phyloP scores from a whole-genome alignment of 1,140 invertebrate genomes.

The Apis florea region DNA sequence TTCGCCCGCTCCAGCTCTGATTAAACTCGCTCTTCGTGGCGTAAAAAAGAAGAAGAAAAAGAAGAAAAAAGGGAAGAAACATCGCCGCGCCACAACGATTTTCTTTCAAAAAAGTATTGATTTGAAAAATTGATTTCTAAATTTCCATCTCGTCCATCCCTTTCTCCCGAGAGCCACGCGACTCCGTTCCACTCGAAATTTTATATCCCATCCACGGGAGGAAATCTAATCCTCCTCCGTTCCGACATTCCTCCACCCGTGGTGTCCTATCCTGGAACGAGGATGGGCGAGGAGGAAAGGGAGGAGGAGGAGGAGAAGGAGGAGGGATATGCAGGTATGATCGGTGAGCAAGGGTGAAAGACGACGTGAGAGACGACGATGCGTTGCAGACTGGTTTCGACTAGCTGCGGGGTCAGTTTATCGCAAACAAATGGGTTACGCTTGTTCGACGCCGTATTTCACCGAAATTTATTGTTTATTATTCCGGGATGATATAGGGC shows the following conservation, averaged over 20 bases:
- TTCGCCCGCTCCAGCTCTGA: constrained; percentile 16
- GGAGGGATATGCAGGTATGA: background rate
- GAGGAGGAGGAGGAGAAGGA: too few relatives aligned
- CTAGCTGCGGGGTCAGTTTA: constrained; percentile 79
- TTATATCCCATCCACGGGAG: background rate
- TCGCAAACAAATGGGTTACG: constrained; percentile 81
- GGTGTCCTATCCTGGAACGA: too few relatives aligned
- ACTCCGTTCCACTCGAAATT: background rate
- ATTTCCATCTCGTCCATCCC: background rate
- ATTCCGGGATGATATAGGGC: constrained; percentile 79
- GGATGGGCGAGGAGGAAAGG: background rate
- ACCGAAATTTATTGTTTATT: constrained; percentile 80
- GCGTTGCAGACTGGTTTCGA: constrained; percentile 76
- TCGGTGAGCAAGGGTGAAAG: constrained; percentile 53
- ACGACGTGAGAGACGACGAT: constrained; percentile 65
- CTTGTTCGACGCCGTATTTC: constrained; percentile 79
- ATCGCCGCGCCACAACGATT: background rate
- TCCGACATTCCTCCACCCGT: too few relatives aligned
- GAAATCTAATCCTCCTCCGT: constrained; percentile 16
- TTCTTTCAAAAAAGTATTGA: background rate
- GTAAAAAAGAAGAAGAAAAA: too few relatives aligned
- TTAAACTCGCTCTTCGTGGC: constrained; percentile 34
- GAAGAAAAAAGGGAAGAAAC: too few relatives aligned
- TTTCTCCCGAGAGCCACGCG: background rate
- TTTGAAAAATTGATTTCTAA: background rate